Conservation (phyloP, 2,113 vertebrate species). For the Corythornis vintsioides region DNA sequence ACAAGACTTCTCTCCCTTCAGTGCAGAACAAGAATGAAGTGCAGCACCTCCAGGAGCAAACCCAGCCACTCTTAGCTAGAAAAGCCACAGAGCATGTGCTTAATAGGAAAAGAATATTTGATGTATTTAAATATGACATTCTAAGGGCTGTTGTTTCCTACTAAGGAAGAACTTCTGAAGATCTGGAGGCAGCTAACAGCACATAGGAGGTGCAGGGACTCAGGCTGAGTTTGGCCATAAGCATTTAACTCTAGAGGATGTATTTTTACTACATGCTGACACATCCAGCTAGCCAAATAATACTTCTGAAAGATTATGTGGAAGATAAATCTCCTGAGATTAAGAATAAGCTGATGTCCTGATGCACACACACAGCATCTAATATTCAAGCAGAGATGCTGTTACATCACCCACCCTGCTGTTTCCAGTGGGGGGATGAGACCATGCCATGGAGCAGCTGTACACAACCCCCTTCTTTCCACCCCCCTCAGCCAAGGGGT, state of each 20-base stretch:
- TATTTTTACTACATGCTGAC: not conserved
- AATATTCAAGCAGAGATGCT: not conserved
- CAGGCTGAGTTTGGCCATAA: not conserved
- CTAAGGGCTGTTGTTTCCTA: not conserved
- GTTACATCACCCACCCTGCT: rapidly evolving
- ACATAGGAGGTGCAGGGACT: not conserved
- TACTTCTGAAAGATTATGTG: not conserved
- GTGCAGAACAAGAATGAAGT: not conserved
- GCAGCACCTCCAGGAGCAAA: not conserved
- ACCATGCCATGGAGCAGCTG: rapidly evolving
- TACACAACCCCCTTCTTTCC: not conserved
- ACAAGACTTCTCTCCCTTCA: not conserved
- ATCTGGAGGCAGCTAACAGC: not conserved
- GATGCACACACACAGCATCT: not conserved
- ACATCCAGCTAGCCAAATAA: not conserved
- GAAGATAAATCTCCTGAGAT: not conserved
- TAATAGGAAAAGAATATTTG: not conserved
- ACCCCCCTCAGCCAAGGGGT: not conserved
- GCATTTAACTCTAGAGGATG: not conserved
- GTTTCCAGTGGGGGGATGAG: not conserved
- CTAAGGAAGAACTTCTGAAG: not conserved
- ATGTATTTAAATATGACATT: not conserved
- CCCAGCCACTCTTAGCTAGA: not conserved
- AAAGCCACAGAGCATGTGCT: not conserved
- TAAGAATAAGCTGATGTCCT: not conserved